Conservation (phyloP, 2,888 invertebrate genomes). For the Chymomyza fuscimana region DNA sequence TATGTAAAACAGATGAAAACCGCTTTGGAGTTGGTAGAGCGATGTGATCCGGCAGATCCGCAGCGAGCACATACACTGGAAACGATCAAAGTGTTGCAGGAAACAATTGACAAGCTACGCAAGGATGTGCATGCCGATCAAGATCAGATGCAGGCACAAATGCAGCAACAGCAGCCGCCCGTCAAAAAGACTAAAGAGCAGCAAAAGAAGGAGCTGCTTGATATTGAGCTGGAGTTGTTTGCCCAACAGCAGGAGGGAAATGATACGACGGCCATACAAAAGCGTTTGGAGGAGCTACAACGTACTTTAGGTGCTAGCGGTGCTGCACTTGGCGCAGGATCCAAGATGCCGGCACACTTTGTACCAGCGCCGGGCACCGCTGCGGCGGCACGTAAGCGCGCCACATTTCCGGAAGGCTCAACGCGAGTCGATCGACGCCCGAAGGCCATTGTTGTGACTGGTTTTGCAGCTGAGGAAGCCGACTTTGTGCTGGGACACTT, state of each 20-base stretch:
- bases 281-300: conserved; percentile 86
- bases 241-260: conserved; percentile 92
- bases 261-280: conserved; percentile 90
- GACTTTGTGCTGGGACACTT: conserved; percentile 90
- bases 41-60: conserved; percentile 85
- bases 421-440: conserved; percentile 91
- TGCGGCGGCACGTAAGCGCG: conserved; percentile 67
- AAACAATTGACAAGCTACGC: conserved; percentile 85
- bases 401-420: conserved; percentile 77
- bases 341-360: conserved; percentile 45
- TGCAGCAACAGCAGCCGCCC: conserved; percentile 76
- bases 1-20: conserved; percentile 93
- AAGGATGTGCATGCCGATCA: conserved; percentile 79
- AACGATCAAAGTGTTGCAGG: conserved; percentile 90
- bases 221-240: conserved; percentile 94
- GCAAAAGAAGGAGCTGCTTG: conserved; percentile 92
- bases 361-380: conserved; percentile 36
- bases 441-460: conserved; percentile 90
- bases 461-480: conserved; percentile 91
- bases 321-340: conserved; percentile 34
- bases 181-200: conserved; percentile 87
- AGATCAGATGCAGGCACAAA: conserved; percentile 78
- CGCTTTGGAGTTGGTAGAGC: conserved; percentile 90
- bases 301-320: conserved; percentile 71
- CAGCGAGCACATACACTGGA: conserved; percentile 88